Conservation (phyloP, 1,140 invertebrate genomes). For the Hypsibius dujardini region DNA sequence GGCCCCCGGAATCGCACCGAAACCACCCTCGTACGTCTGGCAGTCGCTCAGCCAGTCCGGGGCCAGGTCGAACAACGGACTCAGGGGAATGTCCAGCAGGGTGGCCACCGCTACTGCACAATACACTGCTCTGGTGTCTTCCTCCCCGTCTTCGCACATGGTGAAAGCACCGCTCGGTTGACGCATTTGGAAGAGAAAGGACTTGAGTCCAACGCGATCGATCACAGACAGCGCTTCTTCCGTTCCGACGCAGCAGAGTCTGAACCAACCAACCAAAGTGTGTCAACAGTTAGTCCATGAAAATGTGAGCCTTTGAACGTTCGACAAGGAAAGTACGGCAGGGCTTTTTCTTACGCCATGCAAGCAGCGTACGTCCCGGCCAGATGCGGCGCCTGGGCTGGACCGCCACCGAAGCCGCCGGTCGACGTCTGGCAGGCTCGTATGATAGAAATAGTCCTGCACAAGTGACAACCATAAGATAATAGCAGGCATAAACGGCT, state of each 20-base stretch:
- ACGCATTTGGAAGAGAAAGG: slow-evolving; percentile 57
- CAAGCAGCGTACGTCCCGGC: slow-evolving; percentile 93
- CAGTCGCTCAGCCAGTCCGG: slow-evolving; percentile 64
- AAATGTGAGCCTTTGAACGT: background rate
- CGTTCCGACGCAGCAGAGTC: slow-evolving; percentile 64
- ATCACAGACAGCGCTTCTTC: slow-evolving; percentile 67
- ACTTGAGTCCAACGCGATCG: slow-evolving; percentile 53
- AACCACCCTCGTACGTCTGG: slow-evolving; percentile 96
- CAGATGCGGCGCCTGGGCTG: slow-evolving; percentile 71
- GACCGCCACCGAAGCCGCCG: slow-evolving; percentile 82
- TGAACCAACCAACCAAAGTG: background rate
- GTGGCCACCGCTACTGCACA: slow-evolving; percentile 77
- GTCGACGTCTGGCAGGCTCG: slow-evolving; percentile 52
- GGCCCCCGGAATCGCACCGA: slow-evolving; percentile 75
- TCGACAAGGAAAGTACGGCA: background rate
- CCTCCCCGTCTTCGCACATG: slow-evolving; percentile 80
- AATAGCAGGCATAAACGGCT: too few relatives aligned
- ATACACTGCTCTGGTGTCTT: slow-evolving; percentile 80
- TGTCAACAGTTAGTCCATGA: background rate
- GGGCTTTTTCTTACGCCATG: slow-evolving; percentile 41
- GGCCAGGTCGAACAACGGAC: slow-evolving; percentile 60
- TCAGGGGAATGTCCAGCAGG: slow-evolving; percentile 59
- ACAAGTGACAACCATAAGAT: too few relatives aligned
- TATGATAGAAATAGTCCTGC: slow-evolving; percentile 30
- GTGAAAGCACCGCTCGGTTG: slow-evolving; percentile 70